Base-by-base conservation (phyloP, 1,140 invertebrate species). In the Drosophila pruinosa region DNA sequence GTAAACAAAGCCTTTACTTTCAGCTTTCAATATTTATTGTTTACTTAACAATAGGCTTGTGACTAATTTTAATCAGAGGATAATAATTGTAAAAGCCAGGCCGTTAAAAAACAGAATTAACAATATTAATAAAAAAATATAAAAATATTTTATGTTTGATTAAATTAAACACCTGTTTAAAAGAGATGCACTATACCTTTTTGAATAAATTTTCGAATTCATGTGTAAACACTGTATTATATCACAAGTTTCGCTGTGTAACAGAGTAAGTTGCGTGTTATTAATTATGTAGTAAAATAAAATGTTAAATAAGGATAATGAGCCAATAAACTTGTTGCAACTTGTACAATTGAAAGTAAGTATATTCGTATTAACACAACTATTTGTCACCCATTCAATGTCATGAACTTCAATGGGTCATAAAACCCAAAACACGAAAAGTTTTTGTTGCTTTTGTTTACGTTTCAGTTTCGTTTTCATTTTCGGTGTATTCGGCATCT, bases 391-490 rank as follows among this genome's bases (percentile, higher is more conserved):
- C 63, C 34, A 26, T 81, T 85, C 80, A 85, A 85, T 85, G 81
- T 76, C 80, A 80, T 85, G 80, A 85, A 85, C 80, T 85, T 85
- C 80, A 39, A 45, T 80, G 76, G 80, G 80, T 85, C 80, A 85
- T 80, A 79, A 85, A 79, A 73, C 76, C 64, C 72, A 73, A 68
- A 79, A 76, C 68, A 65, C 59, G 65, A 39, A 68, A 83, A 65
- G 12, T 34, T 59, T 62, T 56, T 67, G 19, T 81, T 61, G 41
- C 63, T 63, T 59, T 72, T 80, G 75, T 76, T 72, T 75, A 38
- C 65, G 28, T 41, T 56, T 26, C 19, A 56, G 53, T 38, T 50
- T 50, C 47, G 26, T 31, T 65, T 71, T 78, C 41, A 48, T 53
- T 62, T 67, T 78, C 26, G 17, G 45, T 58, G 52, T 59, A 36